Evolutionary conservation across 1,140 invertebrate genomes (phyloP), one percentile per base, ranked within the genome.

Genomic region (Heliconius melpomene): DNA sequence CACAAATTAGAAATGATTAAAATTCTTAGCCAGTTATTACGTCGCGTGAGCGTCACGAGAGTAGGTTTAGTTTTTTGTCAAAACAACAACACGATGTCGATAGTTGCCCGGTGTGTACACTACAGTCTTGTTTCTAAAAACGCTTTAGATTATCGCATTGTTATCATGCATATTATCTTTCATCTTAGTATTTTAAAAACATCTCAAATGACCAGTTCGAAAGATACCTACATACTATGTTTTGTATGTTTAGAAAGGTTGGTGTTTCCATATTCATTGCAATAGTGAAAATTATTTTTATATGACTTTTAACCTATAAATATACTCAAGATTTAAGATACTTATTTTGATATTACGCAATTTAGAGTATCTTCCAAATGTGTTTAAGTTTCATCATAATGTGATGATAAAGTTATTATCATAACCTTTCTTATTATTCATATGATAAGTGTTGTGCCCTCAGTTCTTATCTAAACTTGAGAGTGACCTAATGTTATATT

Each of bases 201-300:
- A 87, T 83, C 82, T 85, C 57, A 85, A 78, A 80, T 87, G 83
- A 83, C 29, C 82, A 87, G 78, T 73, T 54, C 54, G 72, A 74
- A 74, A 73, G 78, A 81, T 76, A 73, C 70, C 75, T 75, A 72
- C 79, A 71, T 73, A 80, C 71, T 70, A 94, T 94, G 92, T 94
- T 93, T 91, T 94, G 89, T 88, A 87, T 94, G 82, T 86, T 91
- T 72, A 89, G 84, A 86, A 94, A 94, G 91, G 92, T 94, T 87
- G 78, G 89, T 90, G 75, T 85, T 84, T 83, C 54, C 79, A 85
- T 77, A 75, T 75, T 84, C 76, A 85, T 86, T 83, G 81, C 83
- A 79, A 80, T 52, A 80, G 70, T 82, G 46, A 52, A 73, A 76
- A 54, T 57, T 60, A 78, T 74, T 74, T 66, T 79, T 52, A 60